Evolutionary conservation across 2,797 vertebrate genomes (phyloP), one percentile per base, ranked within the genome.

Genomic region (Steatocranus sp.): DNA sequence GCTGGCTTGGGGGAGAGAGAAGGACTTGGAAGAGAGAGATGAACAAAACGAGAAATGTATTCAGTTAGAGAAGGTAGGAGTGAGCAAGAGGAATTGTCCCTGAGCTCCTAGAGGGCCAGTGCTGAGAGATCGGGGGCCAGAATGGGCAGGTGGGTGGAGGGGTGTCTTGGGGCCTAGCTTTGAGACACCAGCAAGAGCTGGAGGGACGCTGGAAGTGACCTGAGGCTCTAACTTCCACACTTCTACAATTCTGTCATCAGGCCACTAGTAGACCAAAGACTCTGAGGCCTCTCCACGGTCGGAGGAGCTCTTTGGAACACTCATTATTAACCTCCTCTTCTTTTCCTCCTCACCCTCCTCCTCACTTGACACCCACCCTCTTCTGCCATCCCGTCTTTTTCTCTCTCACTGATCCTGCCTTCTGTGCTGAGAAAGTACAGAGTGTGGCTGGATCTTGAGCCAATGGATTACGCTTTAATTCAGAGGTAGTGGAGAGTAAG

Each of bases 271-370:
- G 86, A 83, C 83, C 56, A 48, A 85, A 90, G 84, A 81, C 88
- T 82, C 87, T 41, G 83, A 91, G 94, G 83, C 87, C 85, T 90
- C 88, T 87, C 87, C 74, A 77, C 15, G 38, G 74, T 88, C 53
- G 3, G 81, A 87, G 89, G 83, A 86, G 88, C 92, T 86, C 91
- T 94, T 91, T 89, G 89, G 84, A 94, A 89, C 85, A 90, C 91
- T 93, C 85, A 91, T 92, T 94, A 93, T 94, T 88, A 94, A 93
- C 86, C 80, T 83, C 82, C 83, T 68, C 79, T 51, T 78, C 82
- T 76, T 66, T 76, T 43, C 8, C 54, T 79, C 66, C 86, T 46
- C 49, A 82, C 36, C 75, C 75, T 53, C 74, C 46, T 76, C 50
- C 83, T 83, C 48, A 76, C 75, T 86, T 85, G 79, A 86, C 83